Conservation (phyloP, 1,140 invertebrate genomes). For the Armadillidium nasatum region DNA sequence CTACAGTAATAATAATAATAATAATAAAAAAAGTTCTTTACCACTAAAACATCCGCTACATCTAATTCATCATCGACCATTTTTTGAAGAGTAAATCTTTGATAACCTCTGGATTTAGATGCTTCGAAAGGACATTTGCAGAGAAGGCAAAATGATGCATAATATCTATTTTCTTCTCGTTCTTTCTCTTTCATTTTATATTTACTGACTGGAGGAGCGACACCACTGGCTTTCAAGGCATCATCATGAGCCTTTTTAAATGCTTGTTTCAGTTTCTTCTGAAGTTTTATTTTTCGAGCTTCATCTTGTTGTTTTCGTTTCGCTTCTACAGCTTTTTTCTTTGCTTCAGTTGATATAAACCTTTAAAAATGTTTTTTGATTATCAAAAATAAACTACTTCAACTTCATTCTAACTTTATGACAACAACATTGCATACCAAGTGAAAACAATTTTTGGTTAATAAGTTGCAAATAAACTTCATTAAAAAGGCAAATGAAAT, state of each 20-base stretch:
- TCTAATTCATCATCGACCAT: background rate
- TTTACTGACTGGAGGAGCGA: background rate
- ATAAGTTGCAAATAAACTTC: no score
- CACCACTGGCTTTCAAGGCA: background rate
- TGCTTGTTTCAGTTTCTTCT: background rate
- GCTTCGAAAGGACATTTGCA: background rate
- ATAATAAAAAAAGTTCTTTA: background rate
- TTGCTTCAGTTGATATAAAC: background rate
- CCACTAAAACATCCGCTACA: background rate
- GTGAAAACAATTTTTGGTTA: no score
- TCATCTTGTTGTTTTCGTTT: background rate
- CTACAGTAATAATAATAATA: no score
- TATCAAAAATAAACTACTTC: no score
- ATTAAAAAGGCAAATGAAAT: no score
- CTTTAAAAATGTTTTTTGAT: background rate
- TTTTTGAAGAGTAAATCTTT: background rate
- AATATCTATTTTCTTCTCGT: background rate
- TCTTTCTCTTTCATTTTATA: slow-evolving; percentile 1
- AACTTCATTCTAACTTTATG: no score
- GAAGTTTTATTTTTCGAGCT: slow-evolving; percentile 1
- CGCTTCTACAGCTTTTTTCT: slow-evolving; percentile 3
- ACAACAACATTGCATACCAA: no score
- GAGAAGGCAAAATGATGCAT: background rate
- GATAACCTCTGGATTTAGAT: background rate
- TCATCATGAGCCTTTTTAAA: slow-evolving; percentile 1